A percentile compares a stretch with the other conserved stretches of the same genome.
Evolutionary conservation across 1,140 invertebrate species (phyloP).

Genomic region (Pachypeltis micranthus): DNA sequence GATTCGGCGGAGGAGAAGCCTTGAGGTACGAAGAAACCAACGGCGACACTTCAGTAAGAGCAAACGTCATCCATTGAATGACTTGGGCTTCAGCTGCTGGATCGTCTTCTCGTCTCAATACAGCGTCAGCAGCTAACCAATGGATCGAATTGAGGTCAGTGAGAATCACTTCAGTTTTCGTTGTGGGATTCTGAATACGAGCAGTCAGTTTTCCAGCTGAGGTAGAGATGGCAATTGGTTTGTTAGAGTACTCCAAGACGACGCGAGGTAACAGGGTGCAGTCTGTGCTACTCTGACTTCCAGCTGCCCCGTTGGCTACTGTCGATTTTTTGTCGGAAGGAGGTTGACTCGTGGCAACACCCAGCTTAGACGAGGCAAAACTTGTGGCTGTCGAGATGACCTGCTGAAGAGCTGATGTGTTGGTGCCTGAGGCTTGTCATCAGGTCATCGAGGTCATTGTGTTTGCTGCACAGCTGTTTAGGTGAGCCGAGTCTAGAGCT

Average conservation of each 20-base stretch:
- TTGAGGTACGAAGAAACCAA: neutral
- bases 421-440: constrained; percentile 88
- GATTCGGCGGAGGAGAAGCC: neutral
- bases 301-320: neutral
- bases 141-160: neutral
- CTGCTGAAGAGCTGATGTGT: constrained; percentile 56
- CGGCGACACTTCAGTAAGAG: neutral
- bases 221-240: neutral
- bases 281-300: neutral
- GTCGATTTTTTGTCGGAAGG: too few relatives aligned
- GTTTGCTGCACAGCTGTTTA: too few relatives aligned
- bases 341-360: neutral
- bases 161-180: neutral
- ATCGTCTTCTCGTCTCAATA: neutral
- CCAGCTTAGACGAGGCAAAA: constrained; percentile 70
- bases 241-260: neutral
- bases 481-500: too few relatives aligned
- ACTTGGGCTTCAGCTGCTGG: neutral
- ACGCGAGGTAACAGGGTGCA: neutral
- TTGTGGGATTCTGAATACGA: neutral
- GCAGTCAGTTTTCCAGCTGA: neutral
- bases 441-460: too few relatives aligned
- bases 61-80: neutral
- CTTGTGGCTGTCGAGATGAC: constrained; percentile 62
- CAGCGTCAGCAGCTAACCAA: neutral